Evolutionary conservation across 2,888 invertebrate species (phyloP).

Genomic region (Cactoblastis cactorum): DNA sequence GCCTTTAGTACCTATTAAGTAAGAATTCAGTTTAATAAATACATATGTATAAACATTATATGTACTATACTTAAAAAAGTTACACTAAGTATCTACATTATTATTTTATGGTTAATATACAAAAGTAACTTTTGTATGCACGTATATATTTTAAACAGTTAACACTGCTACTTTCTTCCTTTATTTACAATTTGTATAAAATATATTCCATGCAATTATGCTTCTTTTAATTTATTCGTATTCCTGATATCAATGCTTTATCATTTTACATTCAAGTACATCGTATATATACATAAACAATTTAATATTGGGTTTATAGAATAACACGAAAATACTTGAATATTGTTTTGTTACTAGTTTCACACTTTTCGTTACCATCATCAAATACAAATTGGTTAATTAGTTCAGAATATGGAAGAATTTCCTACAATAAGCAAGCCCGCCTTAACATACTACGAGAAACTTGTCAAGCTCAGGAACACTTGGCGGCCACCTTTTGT

Average conservation of each 20-base stretch:
- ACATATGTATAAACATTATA: slow-evolving; percentile 2
- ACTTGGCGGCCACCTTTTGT: slow-evolving; percentile 22
- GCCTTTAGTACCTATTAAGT: not conserved
- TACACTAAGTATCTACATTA: slow-evolving; percentile 2
- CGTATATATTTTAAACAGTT: slow-evolving; percentile 10
- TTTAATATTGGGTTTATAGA: too few species aligned
- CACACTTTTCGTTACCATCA: too few species aligned
- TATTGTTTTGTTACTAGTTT: too few species aligned
- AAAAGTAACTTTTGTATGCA: slow-evolving; percentile 9
- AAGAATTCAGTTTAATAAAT: not conserved
- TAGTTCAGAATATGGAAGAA: slow-evolving; percentile 18
- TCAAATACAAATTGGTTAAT: not conserved
- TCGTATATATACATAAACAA: too few species aligned
- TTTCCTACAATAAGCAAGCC: slow-evolving; percentile 13
- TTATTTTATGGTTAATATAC: slow-evolving; percentile 8
- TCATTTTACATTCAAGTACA: too few species aligned
- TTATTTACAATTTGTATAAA: not conserved
- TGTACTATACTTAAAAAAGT: slow-evolving; percentile 4
- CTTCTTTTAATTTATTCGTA: not conserved
- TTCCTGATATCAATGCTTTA: too few species aligned
- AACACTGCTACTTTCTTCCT: slow-evolving; percentile 9
- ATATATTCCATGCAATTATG: too few species aligned
- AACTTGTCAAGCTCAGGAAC: slow-evolving; percentile 15
- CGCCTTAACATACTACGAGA: slow-evolving; percentile 14
- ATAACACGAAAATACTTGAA: too few species aligned